Percentiles rank a stretch among this genome's conserved stretches.
phyloP scores from a whole-genome alignment of 2,113 vertebrate species.

The Sisor rabdophorus region DNA sequence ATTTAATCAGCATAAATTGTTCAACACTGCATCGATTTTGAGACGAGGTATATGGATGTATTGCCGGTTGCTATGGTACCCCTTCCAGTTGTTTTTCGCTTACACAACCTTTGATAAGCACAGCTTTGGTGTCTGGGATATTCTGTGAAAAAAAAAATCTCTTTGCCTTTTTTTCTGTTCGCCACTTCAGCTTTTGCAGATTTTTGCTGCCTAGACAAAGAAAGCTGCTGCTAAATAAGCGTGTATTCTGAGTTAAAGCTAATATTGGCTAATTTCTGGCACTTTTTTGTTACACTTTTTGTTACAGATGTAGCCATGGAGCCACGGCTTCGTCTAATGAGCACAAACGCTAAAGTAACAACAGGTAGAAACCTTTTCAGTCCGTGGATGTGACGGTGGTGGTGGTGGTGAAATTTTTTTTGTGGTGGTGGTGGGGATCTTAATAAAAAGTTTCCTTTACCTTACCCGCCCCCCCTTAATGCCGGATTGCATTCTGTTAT shows the following conservation, averaged over 20 bases:
- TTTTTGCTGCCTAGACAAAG: neutral
- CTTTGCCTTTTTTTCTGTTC: neutral
- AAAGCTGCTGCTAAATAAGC: too few relatives aligned
- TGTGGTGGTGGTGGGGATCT: too few relatives aligned
- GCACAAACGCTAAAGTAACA: slow-evolving; percentile 45
- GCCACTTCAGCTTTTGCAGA: neutral
- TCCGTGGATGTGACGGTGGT: neutral
- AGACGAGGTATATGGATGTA: neutral
- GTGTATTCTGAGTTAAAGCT: neutral
- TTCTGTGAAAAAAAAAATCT: neutral
- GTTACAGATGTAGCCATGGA: slow-evolving; percentile 62
- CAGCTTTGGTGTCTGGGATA: too few relatives aligned
- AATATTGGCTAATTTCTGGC: slow-evolving; percentile 53
- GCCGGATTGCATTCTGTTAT: too few relatives aligned
- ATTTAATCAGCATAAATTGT: neutral
- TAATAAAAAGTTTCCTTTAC: too few relatives aligned
- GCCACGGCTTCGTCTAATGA: slow-evolving; percentile 39
- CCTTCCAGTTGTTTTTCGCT: neutral
- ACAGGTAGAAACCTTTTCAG: slow-evolving; percentile 55
- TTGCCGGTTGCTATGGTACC: neutral
- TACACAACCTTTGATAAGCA: neutral
- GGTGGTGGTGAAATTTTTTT: neutral
- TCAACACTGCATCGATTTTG: neutral
- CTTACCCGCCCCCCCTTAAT: too few relatives aligned
- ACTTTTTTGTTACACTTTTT: too few relatives aligned